Evolutionary conservation across 2,888 invertebrate species (phyloP), one percentile per base, ranked within the genome.

Genomic region (Xanthia togata): DNA sequence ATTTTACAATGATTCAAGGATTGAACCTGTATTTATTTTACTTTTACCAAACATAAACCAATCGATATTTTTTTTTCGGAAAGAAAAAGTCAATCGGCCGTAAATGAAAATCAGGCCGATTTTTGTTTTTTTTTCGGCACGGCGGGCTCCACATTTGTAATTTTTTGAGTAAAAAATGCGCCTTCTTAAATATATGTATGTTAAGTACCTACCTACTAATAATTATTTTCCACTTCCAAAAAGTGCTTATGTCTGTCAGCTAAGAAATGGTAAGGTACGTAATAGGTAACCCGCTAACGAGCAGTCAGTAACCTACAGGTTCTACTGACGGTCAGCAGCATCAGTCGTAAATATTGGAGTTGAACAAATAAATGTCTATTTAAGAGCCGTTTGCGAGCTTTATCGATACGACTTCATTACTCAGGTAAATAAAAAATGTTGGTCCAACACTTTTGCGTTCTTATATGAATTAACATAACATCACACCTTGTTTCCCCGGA

Each of bases 311-410:
- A 53, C 64, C 82, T 68, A 44, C 3, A 53, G 41, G 57, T 53
- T 68, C 26, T 55, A 26, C 31, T 20, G 44, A 57, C 50, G 38
- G 62, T 71, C 55, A 70, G 55, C 44, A 70, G 62, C 67, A 41
- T 71, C 44, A 83, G 11, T 78, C 67, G 57, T 76, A 63, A 69
- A 82, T 50, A 50, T 47, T 68, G 44, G 35, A 35, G 57, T 67
- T 59, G 26, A 65, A 82, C 57, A 79, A 71, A 68, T 68, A 64
- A 76, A 83, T 70, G 62, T 78, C 57, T 83, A 78, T 78, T 57
- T 38, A 78, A 78, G 35, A 83, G 62, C 41, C 71, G 67, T 38
- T 69, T 23, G n/a, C 55, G n/a, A 64, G 63, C 11, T 64, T 71
- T 79, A 71, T 83, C 26, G 67, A 78, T 60, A 53, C 44, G 31